These are phyloP conservation scores for Willowsia nigromaculata DNA, from an alignment of 2,888 invertebrate genomes.

Conservation along the genomic window DNA sequence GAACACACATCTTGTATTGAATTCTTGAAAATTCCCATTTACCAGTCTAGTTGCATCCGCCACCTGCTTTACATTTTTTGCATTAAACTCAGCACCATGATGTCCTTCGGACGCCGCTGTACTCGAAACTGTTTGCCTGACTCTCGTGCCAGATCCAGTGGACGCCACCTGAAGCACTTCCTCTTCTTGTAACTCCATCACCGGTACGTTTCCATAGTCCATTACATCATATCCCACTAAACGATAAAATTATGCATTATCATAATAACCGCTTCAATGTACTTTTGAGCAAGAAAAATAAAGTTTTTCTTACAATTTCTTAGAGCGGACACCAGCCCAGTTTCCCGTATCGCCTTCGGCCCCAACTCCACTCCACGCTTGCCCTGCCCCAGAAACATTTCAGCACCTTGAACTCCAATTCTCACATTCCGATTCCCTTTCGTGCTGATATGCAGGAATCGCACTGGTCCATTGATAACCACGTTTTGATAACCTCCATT, in stretches of 20 bases:
- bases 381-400: conserved; percentile 80
- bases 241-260: not conserved
- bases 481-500: not conserved
- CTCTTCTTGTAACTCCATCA: conserved; percentile 52
- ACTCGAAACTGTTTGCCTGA: conserved; percentile 17
- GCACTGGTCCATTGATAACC: too few species aligned
- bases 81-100: not conserved
- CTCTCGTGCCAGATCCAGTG: not conserved
- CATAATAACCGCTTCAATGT: not conserved
- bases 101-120: not conserved
- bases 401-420: conserved; percentile 68
- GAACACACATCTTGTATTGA: too few species aligned
- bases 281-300: not conserved
- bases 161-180: not conserved
- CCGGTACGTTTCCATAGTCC: conserved; percentile 86
- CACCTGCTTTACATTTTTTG: conserved; percentile 65
- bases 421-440: not conserved
- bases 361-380: conserved; percentile 87
- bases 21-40: not conserved
- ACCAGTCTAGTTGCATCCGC: conserved; percentile 64
- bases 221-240: conserved; percentile 83
- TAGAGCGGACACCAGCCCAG: conserved; percentile 83
- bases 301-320: conserved; percentile 30
- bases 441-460: not conserved
- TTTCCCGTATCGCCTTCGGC: conserved; percentile 85